Conservation (phyloP, 2,797 vertebrate genomes). For the Podarcis lilfordi region DNA sequence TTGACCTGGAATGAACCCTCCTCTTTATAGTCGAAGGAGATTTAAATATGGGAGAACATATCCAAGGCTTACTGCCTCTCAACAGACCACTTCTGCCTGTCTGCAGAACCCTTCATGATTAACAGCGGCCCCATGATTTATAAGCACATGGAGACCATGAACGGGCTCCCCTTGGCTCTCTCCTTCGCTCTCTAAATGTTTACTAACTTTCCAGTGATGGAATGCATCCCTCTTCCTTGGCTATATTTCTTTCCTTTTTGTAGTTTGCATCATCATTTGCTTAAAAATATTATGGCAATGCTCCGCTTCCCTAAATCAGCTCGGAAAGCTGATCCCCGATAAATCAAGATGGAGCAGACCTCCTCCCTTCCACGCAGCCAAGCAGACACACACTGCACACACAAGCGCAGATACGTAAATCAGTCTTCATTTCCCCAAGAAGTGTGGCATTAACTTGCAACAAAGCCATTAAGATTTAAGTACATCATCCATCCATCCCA, state of each 20-base stretch:
- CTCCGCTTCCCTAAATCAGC: not conserved
- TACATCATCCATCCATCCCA: too few species aligned
- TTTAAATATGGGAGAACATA: too few species aligned
- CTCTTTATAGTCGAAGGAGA: too few species aligned
- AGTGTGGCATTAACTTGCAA: too few species aligned
- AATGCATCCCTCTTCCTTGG: not conserved
- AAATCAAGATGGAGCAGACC: not conserved
- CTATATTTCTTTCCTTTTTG: constrained; percentile 27
- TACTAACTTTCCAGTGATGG: constrained; percentile 10
- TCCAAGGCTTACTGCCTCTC: too few species aligned
- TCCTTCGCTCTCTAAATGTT: too few species aligned
- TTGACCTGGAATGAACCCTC: too few species aligned
- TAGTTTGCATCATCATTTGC: constrained; percentile 25
- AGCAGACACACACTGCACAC: not conserved
- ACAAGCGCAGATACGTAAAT: not conserved
- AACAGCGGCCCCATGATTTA: too few species aligned
- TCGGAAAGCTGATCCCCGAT: not conserved
- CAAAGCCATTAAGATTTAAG: not conserved
- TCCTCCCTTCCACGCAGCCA: not conserved
- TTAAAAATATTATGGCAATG: not conserved
- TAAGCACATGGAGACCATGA: not conserved
- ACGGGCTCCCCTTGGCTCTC: not conserved
- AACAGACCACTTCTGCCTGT: too few species aligned
- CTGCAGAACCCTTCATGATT: too few species aligned
- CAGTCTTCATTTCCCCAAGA: not conserved